phyloP scores from a whole-genome alignment of 2,113 vertebrate species.

The Catharus minimus region DNA sequence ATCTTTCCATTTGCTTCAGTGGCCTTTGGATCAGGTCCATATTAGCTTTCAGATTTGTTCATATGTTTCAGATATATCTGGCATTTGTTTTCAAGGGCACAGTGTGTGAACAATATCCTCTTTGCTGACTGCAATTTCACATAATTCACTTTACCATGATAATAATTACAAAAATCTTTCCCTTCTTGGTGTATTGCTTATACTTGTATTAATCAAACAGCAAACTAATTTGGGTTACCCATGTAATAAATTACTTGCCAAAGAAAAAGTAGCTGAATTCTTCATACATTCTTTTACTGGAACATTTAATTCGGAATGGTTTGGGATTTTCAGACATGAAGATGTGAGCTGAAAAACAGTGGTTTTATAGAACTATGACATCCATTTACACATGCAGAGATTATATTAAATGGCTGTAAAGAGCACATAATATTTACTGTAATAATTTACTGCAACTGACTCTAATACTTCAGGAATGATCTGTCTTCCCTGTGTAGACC shows the following conservation, averaged over 20 bases:
- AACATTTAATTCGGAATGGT: not conserved
- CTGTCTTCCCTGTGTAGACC: not conserved
- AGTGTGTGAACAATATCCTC: not conserved
- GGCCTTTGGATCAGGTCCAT: constrained; percentile 28
- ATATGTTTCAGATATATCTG: constrained; percentile 10
- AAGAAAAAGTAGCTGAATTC: not conserved
- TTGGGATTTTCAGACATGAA: not conserved
- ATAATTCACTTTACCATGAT: not conserved
- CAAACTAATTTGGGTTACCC: not conserved
- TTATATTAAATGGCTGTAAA: not conserved
- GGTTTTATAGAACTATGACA: not conserved
- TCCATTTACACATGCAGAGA: not conserved
- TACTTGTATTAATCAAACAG: not conserved
- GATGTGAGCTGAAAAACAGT: not conserved
- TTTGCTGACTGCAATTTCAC: not conserved
- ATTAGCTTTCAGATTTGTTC: constrained; percentile 37
- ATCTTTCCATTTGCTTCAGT: constrained; percentile 15
- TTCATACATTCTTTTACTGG: not conserved
- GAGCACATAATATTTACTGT: not conserved
- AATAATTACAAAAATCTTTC: not conserved
- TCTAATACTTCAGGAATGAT: not conserved
- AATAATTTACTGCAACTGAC: not conserved
- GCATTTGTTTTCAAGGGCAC: constrained; percentile 35
- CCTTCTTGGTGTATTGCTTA: not conserved
- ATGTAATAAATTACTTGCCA: not conserved